These are phyloP conservation scores for Theretra japonica DNA, from an alignment of 2,888 invertebrate genomes.

Conservation along the genomic window DNA sequence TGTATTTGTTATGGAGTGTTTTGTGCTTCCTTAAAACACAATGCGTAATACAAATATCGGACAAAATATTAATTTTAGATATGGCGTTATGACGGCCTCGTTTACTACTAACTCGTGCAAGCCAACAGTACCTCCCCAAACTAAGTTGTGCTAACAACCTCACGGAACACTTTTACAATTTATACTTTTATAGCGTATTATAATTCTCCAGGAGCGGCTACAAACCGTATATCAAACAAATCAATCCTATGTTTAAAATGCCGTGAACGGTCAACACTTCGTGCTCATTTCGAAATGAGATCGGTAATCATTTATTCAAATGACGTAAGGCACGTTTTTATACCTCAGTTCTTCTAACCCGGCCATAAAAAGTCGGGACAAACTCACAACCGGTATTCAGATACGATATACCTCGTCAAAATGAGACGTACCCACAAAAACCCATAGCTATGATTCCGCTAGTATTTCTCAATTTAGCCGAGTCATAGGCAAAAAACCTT, in stretches of 20 bases:
- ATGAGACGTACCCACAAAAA: slow-evolving; percentile 20
- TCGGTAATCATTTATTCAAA: slow-evolving; percentile 17
- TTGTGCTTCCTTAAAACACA: no score
- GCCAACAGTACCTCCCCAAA: no score
- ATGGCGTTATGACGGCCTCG: no score
- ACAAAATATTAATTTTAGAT: no score
- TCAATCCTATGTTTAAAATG: neutral
- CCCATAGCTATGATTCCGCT: neutral
- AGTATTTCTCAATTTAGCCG: slow-evolving; percentile 24
- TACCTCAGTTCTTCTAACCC: slow-evolving; percentile 43
- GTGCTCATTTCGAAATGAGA: slow-evolving; percentile 5
- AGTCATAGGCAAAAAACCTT: slow-evolving; percentile 39
- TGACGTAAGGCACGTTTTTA: slow-evolving; percentile 39
- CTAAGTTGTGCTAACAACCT: neutral
- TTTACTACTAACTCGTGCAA: no score
- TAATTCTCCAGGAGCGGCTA: neutral
- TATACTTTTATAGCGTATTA: neutral
- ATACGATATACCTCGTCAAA: slow-evolving; percentile 24
- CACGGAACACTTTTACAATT: neutral
- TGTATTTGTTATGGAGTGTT: no score
- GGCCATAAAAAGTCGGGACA: slow-evolving; percentile 48
- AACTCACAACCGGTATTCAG: slow-evolving; percentile 64
- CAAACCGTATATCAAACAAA: neutral
- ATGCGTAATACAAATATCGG: no score
- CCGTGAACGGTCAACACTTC: slow-evolving; percentile 21